Percentiles rank a stretch among this genome's conserved stretches.
These are phyloP conservation scores for Ophion ellenae DNA, from an alignment of 2,888 invertebrate genomes.

Conservation along the genomic window DNA sequence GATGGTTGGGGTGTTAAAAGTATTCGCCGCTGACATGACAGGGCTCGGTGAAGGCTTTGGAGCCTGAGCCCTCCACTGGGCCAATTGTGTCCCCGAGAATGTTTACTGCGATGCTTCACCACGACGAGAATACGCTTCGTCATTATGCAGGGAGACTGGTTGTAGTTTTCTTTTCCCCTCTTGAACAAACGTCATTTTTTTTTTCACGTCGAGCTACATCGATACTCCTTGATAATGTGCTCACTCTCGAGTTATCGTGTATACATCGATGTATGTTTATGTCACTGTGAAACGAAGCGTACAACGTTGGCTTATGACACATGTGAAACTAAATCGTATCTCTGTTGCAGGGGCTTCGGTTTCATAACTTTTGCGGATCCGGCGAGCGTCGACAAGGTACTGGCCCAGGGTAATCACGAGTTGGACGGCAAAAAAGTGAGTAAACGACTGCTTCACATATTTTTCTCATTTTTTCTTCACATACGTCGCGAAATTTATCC, in stretches of 20 bases:
- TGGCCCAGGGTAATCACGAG: constrained; percentile 99
- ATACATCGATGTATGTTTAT: not conserved
- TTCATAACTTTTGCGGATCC: constrained; percentile 99
- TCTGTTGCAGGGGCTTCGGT: constrained; percentile 96
- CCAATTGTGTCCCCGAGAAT: not conserved
- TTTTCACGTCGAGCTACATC: not conserved
- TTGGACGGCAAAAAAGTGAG: constrained; percentile 99
- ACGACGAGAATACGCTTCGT: not conserved
- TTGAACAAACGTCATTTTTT: not conserved
- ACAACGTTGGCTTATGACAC: constrained; percentile 15
- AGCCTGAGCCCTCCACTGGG: not conserved
- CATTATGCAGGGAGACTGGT: not conserved
- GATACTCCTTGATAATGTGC: constrained; percentile 1
- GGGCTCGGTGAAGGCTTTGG: not conserved
- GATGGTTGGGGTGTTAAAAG: no score
- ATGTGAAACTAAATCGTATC: constrained; percentile 47
- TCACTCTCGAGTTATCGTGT: not conserved
- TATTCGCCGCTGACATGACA: not conserved
- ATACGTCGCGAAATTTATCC: not conserved
- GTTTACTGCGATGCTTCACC: not conserved
- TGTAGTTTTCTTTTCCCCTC: not conserved
- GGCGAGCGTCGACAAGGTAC: constrained; percentile 99
- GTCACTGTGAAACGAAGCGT: not conserved
- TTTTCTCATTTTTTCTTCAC: constrained; percentile 72
- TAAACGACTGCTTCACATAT: not conserved